Evolutionary conservation across 2,113 vertebrate genomes (phyloP), one percentile per base, ranked within the genome.

Genomic region (Lagopus leucura): DNA sequence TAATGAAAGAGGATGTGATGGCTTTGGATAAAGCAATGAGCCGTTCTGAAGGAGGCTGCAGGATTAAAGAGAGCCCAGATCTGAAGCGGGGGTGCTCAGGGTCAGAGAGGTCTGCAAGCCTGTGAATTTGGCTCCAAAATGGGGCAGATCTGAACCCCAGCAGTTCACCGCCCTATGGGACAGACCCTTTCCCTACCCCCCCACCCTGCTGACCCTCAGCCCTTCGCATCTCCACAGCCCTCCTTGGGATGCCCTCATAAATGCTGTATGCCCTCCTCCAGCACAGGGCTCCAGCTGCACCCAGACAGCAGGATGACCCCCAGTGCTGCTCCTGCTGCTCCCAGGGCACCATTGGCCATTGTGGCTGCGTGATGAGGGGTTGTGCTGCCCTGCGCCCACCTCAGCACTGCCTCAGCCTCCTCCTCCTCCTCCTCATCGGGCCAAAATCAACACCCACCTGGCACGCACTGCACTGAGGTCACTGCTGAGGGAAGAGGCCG

Each of bases 361-460:
- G 27, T 28, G 16, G 16, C 54, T 55, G 54, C 16, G 4, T 17
- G 60, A 10, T 17, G 60, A 8, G 43, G 43, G 36, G 20, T 45
- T 81, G 57, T 27, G 4, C 14, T 57, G 40, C 38, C 1, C 48
- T 2, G 36, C 1, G 1, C 32, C 50, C 4, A 13, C 9, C 1
- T 3, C 48, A 48, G 48, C 32, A 5, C 61, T 0, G 5, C 38
- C 72, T 69, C 2, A 0, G 83, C 90, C 89, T 92, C 77, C 61
- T 88, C 67, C 74, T 61, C 63, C 10, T 1, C 28, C 47, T 40
- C 40, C 40, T 40, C 40, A 1, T 13, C 1, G 0, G 77, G 90
- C 94, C 95, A 96, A 96, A 54, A 95, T 87, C 92, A 96, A 94
- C 96, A 84, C 81, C 74, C 83, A 83, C 77, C 89, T 88, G 90